These are phyloP conservation scores for Pogona vitticeps DNA, from an alignment of 2,113 vertebrate genomes.

Conservation along the genomic window DNA sequence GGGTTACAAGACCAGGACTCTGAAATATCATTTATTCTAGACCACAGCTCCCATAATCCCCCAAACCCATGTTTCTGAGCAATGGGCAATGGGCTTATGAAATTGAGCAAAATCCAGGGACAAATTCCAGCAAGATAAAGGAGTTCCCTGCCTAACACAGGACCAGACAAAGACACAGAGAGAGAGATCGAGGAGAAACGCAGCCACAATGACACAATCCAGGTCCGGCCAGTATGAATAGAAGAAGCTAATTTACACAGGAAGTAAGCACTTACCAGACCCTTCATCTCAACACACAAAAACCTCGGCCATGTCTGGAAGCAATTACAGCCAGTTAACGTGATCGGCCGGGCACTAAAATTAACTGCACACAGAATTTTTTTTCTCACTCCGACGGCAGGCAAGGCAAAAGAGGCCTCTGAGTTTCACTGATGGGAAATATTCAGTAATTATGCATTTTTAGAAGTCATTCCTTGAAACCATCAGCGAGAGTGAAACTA, in stretches of 20 bases:
- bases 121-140: conserved; percentile 48
- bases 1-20: too few relatives aligned
- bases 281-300: conserved; percentile 86
- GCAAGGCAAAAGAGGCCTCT: conserved; percentile 74
- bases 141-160: conserved; percentile 37
- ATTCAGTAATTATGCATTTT: conserved; percentile 87
- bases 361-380: conserved; percentile 91
- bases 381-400: conserved; percentile 69
- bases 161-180: conserved; percentile 1
- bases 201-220: conserved; percentile 83
- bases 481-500: conserved; percentile 72
- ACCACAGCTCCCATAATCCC: too few relatives aligned
- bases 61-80: too few relatives aligned
- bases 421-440: conserved; percentile 82
- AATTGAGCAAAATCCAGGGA: not conserved
- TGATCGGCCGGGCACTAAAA: conserved; percentile 93
- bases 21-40: too few relatives aligned
- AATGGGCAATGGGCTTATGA: too few relatives aligned
- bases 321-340: conserved; percentile 93
- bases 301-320: conserved; percentile 92
- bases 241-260: conserved; percentile 91
- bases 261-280: conserved; percentile 92
- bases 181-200: not conserved
- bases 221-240: conserved; percentile 82
- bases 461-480: conserved; percentile 75